Evolutionary conservation across 2,113 vertebrate genomes (phyloP).

Genomic region (Sorex araneus): DNA sequence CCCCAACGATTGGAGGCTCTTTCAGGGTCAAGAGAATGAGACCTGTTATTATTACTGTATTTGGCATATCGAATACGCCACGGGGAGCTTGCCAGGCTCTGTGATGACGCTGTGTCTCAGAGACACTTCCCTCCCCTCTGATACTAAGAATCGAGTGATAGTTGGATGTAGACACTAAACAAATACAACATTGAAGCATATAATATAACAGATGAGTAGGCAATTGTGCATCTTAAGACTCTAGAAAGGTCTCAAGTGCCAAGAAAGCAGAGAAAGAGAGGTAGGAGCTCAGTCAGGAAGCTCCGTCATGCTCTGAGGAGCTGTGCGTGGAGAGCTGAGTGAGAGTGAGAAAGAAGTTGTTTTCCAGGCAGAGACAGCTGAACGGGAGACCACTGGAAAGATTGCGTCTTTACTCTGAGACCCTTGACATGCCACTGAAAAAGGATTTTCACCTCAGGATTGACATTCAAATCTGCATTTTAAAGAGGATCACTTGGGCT

Average conservation of each 20-base stretch:
- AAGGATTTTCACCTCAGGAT: conserved; percentile 30
- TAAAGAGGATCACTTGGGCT: not conserved
- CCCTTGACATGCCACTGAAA: not conserved
- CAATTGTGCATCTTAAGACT: not conserved
- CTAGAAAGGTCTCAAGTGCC: not conserved
- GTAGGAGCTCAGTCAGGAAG: not conserved
- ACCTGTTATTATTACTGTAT: no score
- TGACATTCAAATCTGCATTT: conserved; percentile 52
- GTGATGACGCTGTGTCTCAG: not conserved
- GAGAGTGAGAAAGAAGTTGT: not conserved
- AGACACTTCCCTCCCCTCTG: not conserved
- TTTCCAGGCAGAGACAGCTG: not conserved
- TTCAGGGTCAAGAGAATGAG: no score
- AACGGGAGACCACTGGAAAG: not conserved
- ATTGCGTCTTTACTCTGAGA: conserved; percentile 36
- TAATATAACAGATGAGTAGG: not conserved
- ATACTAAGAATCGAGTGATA: not conserved
- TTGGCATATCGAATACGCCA: no score
- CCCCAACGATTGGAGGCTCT: no score
- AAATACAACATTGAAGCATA: not conserved
- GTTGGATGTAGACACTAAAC: not conserved
- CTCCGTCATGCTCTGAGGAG: not conserved
- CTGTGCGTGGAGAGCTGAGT: not conserved
- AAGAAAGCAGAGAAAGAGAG: not conserved
- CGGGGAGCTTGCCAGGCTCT: no score